Conservation (phyloP, 2,888 invertebrate species). For the Lingula anatina region DNA sequence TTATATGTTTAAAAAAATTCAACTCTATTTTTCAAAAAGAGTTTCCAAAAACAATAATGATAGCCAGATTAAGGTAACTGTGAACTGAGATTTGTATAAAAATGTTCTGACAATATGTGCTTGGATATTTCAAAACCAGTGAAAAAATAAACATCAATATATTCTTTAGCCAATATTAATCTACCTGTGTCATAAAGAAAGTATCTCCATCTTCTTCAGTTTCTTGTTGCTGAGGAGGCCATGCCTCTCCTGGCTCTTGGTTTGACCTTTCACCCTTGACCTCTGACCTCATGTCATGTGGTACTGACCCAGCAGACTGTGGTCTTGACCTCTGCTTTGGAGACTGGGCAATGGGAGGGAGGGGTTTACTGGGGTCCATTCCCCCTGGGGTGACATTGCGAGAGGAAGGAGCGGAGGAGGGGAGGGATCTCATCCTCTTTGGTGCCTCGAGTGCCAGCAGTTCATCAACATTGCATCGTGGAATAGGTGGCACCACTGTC, state of each 20-base stretch:
- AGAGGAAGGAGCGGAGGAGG: constrained; percentile 17
- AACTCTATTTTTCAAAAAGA: too few species aligned
- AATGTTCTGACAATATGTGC: not conserved
- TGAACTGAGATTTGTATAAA: not conserved
- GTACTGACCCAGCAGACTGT: not conserved
- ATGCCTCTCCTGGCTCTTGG: constrained; percentile 7
- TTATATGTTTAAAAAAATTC: too few species aligned
- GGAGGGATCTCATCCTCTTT: constrained; percentile 10
- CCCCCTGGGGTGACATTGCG: constrained; percentile 11
- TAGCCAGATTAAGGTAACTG: too few species aligned
- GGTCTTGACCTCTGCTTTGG: constrained; percentile 1
- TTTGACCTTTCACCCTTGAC: too few species aligned
- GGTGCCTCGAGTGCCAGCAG: constrained; percentile 34
- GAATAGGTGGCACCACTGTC: constrained; percentile 38
- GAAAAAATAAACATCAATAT: not conserved
- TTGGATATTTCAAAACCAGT: not conserved
- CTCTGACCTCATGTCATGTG: not conserved
- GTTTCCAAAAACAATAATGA: too few species aligned
- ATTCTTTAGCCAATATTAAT: not conserved
- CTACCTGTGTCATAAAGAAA: constrained; percentile 48
- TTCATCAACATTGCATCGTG: constrained; percentile 36
- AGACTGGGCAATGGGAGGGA: constrained; percentile 16
- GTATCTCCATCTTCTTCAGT: constrained; percentile 21
- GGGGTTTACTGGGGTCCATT: too few species aligned
- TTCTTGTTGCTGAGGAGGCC: constrained; percentile 6